Base-by-base conservation (phyloP, 2,888 invertebrate genomes). In the Aplocera efformata region DNA sequence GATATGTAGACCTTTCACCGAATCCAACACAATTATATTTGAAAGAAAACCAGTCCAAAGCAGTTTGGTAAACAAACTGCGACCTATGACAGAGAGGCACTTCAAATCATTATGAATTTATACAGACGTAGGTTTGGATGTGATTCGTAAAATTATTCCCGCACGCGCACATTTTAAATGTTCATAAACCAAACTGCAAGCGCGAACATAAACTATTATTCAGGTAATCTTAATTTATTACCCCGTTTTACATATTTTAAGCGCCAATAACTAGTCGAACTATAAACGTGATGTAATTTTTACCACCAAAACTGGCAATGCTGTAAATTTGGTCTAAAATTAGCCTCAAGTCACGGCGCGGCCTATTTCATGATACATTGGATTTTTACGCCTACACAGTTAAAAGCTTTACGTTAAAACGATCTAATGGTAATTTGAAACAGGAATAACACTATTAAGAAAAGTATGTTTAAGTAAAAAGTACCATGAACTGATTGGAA, bases 41-140 rank as follows among this genome's bases (percentile, higher is more conserved):
- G 35, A 26, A 41, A 33, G 26, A 45, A 37, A 40, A 45, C 26
- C 32, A 45, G 40, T 20, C 17, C 32, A 40, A 45, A 45, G 45
- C 35, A 10, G 36, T 40, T 43, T 29, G 10, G 17, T 39, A 43
- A 44, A 36, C 36, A 45, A 35, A 45, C 30, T 40, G 24, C 33
- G 29, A 45, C 40, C 45, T 45, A 33, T 41, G 45, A 40, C 45
- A 9, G 7, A 1, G 33, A 32, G 40, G 36, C 26, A 11, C 40
- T 36, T 41, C 29, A 32, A 27, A 36, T 28, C 6, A 22, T 28
- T 8, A 22, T n/a, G 27, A 27, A 24, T 25, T 32, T 6, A 20
- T 7, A 7, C 7, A 9, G 23, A 35, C 39, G 40, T 45, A 32
- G 40, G 45, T 32, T 36, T 9, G 23, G 34, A 32, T 32, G 9